Base-by-base conservation (phyloP, 2,797 vertebrate species). In the Chelon auratus region DNA sequence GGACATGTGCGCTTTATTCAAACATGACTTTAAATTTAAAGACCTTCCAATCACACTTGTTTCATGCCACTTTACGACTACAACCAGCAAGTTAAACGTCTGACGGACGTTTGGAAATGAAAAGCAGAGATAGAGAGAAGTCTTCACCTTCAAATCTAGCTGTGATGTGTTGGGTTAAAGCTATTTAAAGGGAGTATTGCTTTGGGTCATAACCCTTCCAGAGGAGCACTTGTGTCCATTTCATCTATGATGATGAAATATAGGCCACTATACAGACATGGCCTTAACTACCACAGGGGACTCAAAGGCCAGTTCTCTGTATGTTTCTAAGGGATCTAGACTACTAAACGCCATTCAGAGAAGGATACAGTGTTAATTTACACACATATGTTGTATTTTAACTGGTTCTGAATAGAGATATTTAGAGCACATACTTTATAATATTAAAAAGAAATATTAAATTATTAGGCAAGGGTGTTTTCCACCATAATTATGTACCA, bases 1-100 rank as follows among this genome's bases (percentile, higher is more conserved):
- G 15, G 40, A 77, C 30, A 40, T 53, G 62, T 71, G 30, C 74
- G 48, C 54, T 80, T 75, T 73, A 78, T 40, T 72, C 66, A 62
- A 79, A 61, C 26, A n/a, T 17, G 37, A 33, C 36, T n/a, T 68
- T 50, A 22, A 14, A 43, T 39, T 72, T 63, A 39, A 62, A 65
- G 54, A 26, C 22, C 37, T 73, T 78, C 64, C 43, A 64, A 50
- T 76, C 22, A 48, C 20, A 62, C 39, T 1, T 11, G 54, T 18
- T 76, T 69, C 30, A 33, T 75, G 71, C 59, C 26, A 30, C n/a
- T 60, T 13, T 14, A 2, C 0, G 10, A 33, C 17, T 65, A 18
- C 43, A 54, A 68, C 72, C 9, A 64, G 30, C 5, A 1, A 33
- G 30, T 7, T 33, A 33, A 33, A 33, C 30, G 30, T 33, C 30